Conservation (phyloP, 2,888 invertebrate species). For the Slavum lentiscoides region DNA sequence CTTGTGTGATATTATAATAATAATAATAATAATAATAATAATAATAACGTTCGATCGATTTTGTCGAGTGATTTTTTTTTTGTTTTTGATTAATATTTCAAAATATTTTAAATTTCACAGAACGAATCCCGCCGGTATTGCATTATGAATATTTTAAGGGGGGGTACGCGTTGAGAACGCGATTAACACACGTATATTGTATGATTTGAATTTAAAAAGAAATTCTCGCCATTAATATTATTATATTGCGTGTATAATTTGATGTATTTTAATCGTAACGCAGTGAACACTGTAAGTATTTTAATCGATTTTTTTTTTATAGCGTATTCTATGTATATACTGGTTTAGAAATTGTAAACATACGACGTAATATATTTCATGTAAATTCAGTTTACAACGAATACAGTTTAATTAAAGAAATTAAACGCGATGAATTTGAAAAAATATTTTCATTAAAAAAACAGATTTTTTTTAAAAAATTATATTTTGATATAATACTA, state of each 20-base stretch:
- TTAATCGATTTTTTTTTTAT: constrained; percentile 25
- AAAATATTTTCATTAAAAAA: too few relatives aligned
- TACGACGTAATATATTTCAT: too few relatives aligned
- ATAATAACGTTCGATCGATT: constrained; percentile 25
- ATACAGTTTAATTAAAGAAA: too few relatives aligned
- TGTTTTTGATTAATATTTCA: constrained; percentile 3
- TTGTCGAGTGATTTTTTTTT: constrained; percentile 7
- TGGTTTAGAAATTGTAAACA: too few relatives aligned
- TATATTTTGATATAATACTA: too few relatives aligned
- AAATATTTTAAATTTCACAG: constrained; percentile 22
- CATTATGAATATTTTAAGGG: too few relatives aligned
- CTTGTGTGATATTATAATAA: constrained; percentile 26
- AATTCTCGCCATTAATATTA: constrained; percentile 1
- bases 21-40: not conserved
- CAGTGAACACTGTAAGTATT: constrained; percentile 3
- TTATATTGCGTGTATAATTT: not conserved
- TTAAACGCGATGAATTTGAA: too few relatives aligned
- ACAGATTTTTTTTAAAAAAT: too few relatives aligned
- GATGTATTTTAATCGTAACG: not conserved
- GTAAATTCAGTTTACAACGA: too few relatives aligned
- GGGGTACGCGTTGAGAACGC: not conserved
- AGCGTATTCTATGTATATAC: not conserved
- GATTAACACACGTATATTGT: not conserved
- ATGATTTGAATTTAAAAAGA: not conserved
- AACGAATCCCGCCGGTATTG: not conserved